A percentile compares a stretch with the other conserved stretches of the same genome.
These are phyloP conservation scores for Augochlorella aurata DNA, from an alignment of 2,888 invertebrate species.

Conservation along the genomic window DNA sequence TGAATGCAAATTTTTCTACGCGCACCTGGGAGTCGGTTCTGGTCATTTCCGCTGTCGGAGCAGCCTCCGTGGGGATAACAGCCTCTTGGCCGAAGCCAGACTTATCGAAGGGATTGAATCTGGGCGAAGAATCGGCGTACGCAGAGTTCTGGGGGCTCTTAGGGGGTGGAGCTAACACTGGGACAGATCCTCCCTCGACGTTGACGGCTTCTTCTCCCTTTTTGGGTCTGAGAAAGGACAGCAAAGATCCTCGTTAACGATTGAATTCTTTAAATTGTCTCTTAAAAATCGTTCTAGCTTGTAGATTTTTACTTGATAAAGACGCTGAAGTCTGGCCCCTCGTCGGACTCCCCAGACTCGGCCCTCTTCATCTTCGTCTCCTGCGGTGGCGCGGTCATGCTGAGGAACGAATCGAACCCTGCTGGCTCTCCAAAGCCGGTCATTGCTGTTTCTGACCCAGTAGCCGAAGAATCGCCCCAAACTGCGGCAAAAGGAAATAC, in stretches of 20 bases:
- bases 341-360: slow-evolving; percentile 90
- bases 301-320: slow-evolving; percentile 86
- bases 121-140: slow-evolving; percentile 85
- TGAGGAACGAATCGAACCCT: slow-evolving; percentile 91
- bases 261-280: neutral
- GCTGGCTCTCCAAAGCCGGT: slow-evolving; percentile 87
- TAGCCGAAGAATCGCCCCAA: slow-evolving; percentile 81
- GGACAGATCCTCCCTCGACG: slow-evolving; percentile 84
- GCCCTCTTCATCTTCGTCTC: slow-evolving; percentile 85
- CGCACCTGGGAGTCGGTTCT: slow-evolving; percentile 79
- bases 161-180: slow-evolving; percentile 90
- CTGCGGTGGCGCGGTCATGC: slow-evolving; percentile 90
- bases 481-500: slow-evolving; percentile 66
- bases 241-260: neutral
- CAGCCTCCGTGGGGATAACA: slow-evolving; percentile 73
- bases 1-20: too few relatives aligned
- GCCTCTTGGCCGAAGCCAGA: slow-evolving; percentile 82
- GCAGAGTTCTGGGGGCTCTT: slow-evolving; percentile 83
- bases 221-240: slow-evolving; percentile 80
- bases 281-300: neutral
- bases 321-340: slow-evolving; percentile 90
- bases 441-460: slow-evolving; percentile 73
- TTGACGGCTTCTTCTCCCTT: slow-evolving; percentile 79
- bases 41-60: slow-evolving; percentile 79
- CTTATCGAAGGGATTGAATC: slow-evolving; percentile 91